Conservation (phyloP, 1,140 invertebrate genomes). For the Tachypleus tridentatus region DNA sequence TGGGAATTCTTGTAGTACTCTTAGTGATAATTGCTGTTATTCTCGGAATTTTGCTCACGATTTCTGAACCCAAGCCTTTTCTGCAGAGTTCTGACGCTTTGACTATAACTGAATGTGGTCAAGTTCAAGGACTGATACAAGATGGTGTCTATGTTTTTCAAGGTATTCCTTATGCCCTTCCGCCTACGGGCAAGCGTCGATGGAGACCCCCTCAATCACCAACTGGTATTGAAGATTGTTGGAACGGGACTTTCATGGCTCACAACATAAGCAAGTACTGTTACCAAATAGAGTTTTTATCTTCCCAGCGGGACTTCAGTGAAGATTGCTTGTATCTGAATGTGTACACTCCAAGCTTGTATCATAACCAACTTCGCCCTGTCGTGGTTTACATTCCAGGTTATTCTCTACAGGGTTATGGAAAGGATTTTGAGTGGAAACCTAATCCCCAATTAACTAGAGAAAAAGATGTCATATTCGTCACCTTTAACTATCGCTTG, state of each 20-base stretch:
- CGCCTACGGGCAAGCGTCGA: constrained; percentile 50
- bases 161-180: constrained; percentile 72
- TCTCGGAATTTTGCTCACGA: no score
- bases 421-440: constrained; percentile 25
- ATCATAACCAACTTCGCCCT: constrained; percentile 55
- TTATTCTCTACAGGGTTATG: constrained; percentile 8
- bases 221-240: constrained; percentile 55
- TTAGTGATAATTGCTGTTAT: no score
- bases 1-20: no score
- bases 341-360: constrained; percentile 37
- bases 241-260: constrained; percentile 57
- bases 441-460: constrained; percentile 47
- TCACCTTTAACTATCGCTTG: constrained; percentile 58
- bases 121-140: constrained; percentile 36
- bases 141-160: constrained; percentile 64
- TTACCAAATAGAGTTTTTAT: constrained; percentile 37
- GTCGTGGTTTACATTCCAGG: constrained; percentile 70
- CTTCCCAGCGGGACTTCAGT: constrained; percentile 42
- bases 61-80: no score
- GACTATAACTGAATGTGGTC: constrained; percentile 14
- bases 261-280: constrained; percentile 32
- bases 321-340: constrained; percentile 73
- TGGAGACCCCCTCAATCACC: constrained; percentile 57
- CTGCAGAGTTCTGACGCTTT: constrained; percentile 2
- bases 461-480: constrained; percentile 65